Evolutionary conservation across 2,113 vertebrate genomes (phyloP).

Genomic region (Alouatta palliata): DNA sequence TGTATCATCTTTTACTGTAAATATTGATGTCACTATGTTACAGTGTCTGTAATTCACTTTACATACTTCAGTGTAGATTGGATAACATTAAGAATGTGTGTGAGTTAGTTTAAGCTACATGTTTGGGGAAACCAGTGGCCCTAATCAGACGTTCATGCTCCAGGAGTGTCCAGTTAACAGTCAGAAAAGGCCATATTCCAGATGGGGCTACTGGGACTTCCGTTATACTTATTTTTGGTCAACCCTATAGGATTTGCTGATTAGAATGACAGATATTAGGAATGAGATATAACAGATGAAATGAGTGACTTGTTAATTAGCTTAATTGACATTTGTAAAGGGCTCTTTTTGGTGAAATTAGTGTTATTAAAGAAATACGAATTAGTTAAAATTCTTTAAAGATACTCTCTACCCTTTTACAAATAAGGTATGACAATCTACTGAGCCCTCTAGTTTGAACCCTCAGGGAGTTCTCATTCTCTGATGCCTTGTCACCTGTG

Average conservation of each 20-base stretch:
- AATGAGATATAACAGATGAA: background rate
- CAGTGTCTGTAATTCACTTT: constrained; percentile 13
- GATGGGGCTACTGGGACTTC: background rate
- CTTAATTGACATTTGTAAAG: background rate
- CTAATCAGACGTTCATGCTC: background rate
- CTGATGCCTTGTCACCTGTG: background rate
- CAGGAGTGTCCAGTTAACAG: background rate
- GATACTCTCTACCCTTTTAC: background rate
- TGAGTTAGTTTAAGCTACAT: background rate
- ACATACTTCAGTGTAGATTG: background rate
- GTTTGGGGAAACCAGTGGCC: background rate
- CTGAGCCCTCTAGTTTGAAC: background rate
- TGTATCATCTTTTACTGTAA: constrained; percentile 30
- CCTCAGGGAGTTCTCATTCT: background rate
- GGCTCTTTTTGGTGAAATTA: background rate
- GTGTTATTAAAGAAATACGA: background rate
- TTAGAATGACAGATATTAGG: background rate
- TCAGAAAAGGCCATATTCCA: background rate
- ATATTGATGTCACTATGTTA: constrained; percentile 31
- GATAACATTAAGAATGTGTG: background rate
- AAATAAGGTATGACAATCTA: background rate
- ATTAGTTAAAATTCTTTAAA: constrained; percentile 22
- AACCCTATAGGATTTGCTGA: background rate
- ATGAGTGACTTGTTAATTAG: background rate
- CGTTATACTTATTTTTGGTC: background rate